These are phyloP conservation scores for Phyllopteryx taeniolatus DNA, from an alignment of 2,113 vertebrate species.

Conservation along the genomic window DNA sequence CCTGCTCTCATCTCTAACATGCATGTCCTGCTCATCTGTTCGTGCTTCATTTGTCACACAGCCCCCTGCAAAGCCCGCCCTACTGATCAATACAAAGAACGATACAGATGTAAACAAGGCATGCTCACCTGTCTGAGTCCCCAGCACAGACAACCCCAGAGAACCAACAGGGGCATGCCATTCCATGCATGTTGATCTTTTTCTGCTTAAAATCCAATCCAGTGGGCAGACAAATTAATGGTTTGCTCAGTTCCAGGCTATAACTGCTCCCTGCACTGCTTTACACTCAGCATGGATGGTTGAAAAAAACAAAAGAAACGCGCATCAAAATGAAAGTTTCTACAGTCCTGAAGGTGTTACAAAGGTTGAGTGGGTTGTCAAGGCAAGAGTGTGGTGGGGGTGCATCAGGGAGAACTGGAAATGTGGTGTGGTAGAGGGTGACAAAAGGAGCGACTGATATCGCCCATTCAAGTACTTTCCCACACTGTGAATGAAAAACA, in stretches of 20 bases:
- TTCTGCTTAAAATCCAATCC: constrained; percentile 28
- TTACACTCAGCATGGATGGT: constrained; percentile 7
- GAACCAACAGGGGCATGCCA: constrained; percentile 38
- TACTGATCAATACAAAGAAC: constrained; percentile 15
- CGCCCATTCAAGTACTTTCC: constrained; percentile 40
- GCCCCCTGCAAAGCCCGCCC: constrained; percentile 20
- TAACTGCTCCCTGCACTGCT: constrained; percentile 14
- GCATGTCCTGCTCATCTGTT: not conserved
- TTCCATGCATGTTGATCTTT: constrained; percentile 38
- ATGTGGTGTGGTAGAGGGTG: constrained; percentile 21
- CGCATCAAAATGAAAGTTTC: constrained; percentile 39
- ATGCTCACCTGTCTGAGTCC: constrained; percentile 62
- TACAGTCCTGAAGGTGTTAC: constrained; percentile 21
- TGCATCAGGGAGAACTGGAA: constrained; percentile 11
- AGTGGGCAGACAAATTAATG: constrained; percentile 15
- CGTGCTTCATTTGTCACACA: not conserved
- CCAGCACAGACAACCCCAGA: constrained; percentile 39
- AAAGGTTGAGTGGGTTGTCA: not conserved
- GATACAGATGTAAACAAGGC: constrained; percentile 43
- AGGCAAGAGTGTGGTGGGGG: constrained; percentile 5
- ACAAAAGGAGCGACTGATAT: constrained; percentile 43
- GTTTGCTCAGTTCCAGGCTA: constrained; percentile 1
- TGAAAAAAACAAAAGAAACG: constrained; percentile 9
- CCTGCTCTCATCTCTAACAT: not conserved
- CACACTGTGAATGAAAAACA: constrained; percentile 42